Evolutionary conservation across 1,140 invertebrate species (phyloP).

Genomic region (Zaprionus taronus): DNA sequence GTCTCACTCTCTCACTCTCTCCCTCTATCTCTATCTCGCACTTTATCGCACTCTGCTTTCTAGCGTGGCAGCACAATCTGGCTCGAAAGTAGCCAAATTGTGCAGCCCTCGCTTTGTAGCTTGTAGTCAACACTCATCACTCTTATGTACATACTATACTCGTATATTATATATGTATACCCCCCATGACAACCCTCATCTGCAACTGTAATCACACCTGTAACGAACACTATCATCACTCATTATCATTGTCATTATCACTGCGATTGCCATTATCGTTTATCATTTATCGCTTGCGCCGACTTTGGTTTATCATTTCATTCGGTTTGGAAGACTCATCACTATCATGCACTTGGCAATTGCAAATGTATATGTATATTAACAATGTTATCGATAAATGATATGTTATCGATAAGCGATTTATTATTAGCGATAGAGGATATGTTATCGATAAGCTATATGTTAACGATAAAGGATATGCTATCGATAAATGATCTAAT

Average conservation of each 20-base stretch:
- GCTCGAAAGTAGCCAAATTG: not conserved
- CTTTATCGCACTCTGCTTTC: not conserved
- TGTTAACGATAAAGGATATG: not conserved
- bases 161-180: not conserved
- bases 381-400: not conserved
- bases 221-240: conserved; percentile 18
- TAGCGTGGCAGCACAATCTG: not conserved
- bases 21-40: not conserved
- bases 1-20: conserved; percentile 24
- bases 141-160: no score
- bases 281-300: conserved; percentile 2
- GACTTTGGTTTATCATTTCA: conserved; percentile 27
- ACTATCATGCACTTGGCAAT: conserved; percentile 30
- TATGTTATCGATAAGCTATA: not conserved
- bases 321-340: conserved; percentile 17
- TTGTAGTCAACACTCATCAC: not conserved
- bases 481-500: not conserved
- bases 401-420: conserved; percentile 8
- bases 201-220: conserved; percentile 3
- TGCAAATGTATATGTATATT: not conserved
- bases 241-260: conserved; percentile 21
- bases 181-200: not conserved
- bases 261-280: not conserved
- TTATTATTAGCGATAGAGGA: not conserved
- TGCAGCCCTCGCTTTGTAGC: conserved; percentile 4